Evolutionary conservation across 2,888 invertebrate species (phyloP), one percentile per base, ranked within the genome.

Genomic region (Iselma pallidipennis): DNA sequence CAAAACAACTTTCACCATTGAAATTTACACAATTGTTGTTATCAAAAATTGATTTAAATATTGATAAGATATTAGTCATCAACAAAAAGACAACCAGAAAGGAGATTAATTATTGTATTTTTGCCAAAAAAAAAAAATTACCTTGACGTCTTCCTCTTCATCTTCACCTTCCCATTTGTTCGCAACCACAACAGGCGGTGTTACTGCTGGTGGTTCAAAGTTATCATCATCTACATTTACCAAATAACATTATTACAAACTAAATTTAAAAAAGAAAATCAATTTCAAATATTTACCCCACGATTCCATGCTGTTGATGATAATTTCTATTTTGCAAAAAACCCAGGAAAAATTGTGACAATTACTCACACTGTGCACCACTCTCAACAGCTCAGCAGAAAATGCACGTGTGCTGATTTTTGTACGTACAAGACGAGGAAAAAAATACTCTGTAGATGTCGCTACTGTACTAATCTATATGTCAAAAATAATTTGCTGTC

Each of bases 121-220:
- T 37, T 16, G 29, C 12, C 29, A 29, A 4, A 12, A 25, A 42
- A 33, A 28, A 42, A 48, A 9, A 76, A 76, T 67, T 81, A 93
- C 93, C 89, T 93, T 92, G 73, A 94, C 91, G 72, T 89, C 89
- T 56, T 94, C 93, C 60, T 94, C 94, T 78, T 92, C 93, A 81
- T 94, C 94, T 78, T 94, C 94, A 74, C 93, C 94, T 81, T 91
- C 92, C 94, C 94, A 94, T 86, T 88, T 92, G 83, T 91, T 91
- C 62, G 85, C 72, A 66, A 76, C 78, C 71, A 73, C 77, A 71
- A 85, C 82, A 82, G 86, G 83, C 79, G 84, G 84, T 81, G 86
- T 83, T 75, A 87, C 85, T 71, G 86, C 82, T 83, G 88, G 87
- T 66, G 87, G 86, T 76, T 89, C 89, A 80, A 89, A 88, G 80